Base-by-base conservation (phyloP, 2,113 vertebrate genomes). In the Arvicanthis niloticus region DNA sequence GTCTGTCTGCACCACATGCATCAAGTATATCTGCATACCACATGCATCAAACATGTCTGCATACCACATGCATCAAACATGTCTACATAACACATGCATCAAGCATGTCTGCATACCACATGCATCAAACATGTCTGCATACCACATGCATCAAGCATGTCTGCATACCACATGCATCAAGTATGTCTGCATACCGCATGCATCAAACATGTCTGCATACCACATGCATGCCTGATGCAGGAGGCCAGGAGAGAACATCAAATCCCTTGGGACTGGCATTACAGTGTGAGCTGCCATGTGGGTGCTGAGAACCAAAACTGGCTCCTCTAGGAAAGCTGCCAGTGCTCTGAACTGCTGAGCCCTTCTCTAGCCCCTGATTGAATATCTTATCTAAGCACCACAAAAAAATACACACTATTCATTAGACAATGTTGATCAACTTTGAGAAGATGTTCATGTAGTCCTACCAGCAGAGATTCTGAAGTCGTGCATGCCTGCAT, bases 371-470 rank as follows among this genome's bases (percentile, higher is more conserved):
- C 81, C 56, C n/a, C 34, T 26, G 22, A 65, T 37, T n/a, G 37
- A 60, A 45, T 42, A 51, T 68, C 86, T 87, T 67, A 65, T 29
- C 21, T 53, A 51, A 94, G 19, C 42, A 48, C 31, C 84, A 67
- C 21, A 13, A 3, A 31, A 51, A 40, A 77, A 42, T 2, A 31
- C 75, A 24, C 62, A 48, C 67, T 94, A 67, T 24, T 84, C 72
- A 40, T 56, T 88, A 89, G 90, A 96, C 95, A 97, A 88, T 87
- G 93, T 15, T 58, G 53, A 22, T 13, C 37, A 62, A 77, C 31
- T 70, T 89, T 65, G 37, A 76, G 58, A 90, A 87, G 90, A 81
- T 92, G 67, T 80, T 80, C 60, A 82, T 3, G 4, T 67, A 76
- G 67, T 95, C 48, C 86, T 31, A 34, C 65, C 31, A 56, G 75